Conservation (phyloP, 2,113 vertebrate genomes). For the Mormyrus lacerda region DNA sequence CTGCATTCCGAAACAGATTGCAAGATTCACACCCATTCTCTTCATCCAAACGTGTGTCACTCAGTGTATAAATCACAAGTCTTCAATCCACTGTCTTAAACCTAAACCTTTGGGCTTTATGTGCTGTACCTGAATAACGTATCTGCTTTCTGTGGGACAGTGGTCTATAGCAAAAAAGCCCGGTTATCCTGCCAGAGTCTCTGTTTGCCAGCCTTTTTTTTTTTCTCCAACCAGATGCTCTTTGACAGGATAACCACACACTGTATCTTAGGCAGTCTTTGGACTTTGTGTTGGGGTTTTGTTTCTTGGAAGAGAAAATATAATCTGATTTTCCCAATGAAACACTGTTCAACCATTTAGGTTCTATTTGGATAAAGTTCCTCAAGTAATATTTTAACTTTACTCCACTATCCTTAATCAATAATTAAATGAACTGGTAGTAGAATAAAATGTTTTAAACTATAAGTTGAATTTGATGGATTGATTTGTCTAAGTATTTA, state of each 20-base stretch:
- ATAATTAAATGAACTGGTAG: background rate
- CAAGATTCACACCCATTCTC: background rate
- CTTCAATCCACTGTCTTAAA: background rate
- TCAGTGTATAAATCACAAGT: background rate
- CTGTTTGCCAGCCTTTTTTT: background rate
- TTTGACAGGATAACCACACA: background rate
- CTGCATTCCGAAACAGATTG: background rate
- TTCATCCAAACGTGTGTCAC: background rate
- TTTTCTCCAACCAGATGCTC: background rate
- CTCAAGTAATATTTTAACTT: background rate
- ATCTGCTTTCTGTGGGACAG: background rate
- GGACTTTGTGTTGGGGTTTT: background rate
- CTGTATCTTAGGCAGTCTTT: background rate
- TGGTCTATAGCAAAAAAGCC: background rate
- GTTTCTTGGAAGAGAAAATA: background rate
- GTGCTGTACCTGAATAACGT: background rate
- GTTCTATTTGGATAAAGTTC: background rate
- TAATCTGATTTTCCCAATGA: background rate
- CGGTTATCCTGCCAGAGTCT: background rate
- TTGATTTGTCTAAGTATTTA: background rate
- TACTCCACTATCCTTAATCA: background rate
- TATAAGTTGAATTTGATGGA: background rate
- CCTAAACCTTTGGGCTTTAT: background rate
- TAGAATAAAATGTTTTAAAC: background rate
- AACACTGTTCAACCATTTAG: background rate